Evolutionary conservation across 2,113 vertebrate genomes (phyloP), one percentile per base, ranked within the genome.

Genomic region (Stercorarius parasiticus): DNA sequence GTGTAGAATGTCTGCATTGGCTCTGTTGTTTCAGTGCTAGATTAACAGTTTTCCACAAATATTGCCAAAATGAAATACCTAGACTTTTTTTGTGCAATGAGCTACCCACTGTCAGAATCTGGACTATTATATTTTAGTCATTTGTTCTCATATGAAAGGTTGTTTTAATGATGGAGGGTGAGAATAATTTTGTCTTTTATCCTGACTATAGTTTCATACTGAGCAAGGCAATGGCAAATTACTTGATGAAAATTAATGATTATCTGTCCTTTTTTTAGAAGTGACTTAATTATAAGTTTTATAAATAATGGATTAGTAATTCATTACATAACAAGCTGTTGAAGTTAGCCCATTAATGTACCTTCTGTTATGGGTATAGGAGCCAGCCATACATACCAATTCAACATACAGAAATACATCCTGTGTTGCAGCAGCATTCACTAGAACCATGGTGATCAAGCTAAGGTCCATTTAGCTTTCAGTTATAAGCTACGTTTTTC

Each of bases 251-350:
- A 97, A 93, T 89, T 74, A 96, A 93, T 93, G 47, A 88, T 86
- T 96, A 88, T 64, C 32, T 86, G 25, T 59, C 34, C 40, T 80
- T 86, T 91, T 97, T 96, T 94, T 90, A 79, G 59, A 96, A 83
- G 6, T 45, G 40, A 82, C 11, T 76, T 96, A 91, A 96, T 94
- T 96, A 66, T 91, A 97, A 89, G 30, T 91, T 96, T 94, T 95
- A 93, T 90, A 95, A 95, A 78, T 97, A 72, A 95, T 83, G 20
- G 42, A 94, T 97, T 78, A 92, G 62, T 77, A 95, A 81, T 91
- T 96, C 62, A 91, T 96, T 93, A 92, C 30, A 49, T 89, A 92
- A 80, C 50, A 86, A 91, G 70, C 61, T 95, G 49, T 53, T 94
- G 65, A 76, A 93, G 53, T 82, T 96, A 69, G 84, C 6, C 50